These are phyloP conservation scores for Eilema depressum DNA, from an alignment of 2,888 invertebrate species.

Conservation along the genomic window DNA sequence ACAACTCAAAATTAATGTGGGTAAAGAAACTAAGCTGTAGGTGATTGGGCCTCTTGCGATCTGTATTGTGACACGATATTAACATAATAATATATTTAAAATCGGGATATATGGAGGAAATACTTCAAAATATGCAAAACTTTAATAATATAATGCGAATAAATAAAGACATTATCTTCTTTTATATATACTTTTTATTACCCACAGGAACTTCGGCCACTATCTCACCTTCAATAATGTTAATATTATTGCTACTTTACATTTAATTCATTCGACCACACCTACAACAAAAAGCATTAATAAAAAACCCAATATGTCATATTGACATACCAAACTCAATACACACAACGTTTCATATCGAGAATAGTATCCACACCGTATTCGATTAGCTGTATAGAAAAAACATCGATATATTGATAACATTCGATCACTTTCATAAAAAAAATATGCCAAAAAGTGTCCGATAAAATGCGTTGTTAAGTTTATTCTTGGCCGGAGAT, in stretches of 20 bases:
- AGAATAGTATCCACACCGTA: slow-evolving; percentile 71
- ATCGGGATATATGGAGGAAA: no score
- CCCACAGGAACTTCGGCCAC: background rate
- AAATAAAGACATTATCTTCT: no score
- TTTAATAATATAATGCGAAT: no score
- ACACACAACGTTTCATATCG: slow-evolving; percentile 70
- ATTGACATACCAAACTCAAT: slow-evolving; percentile 67
- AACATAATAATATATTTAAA: no score
- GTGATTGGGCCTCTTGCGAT: no score
- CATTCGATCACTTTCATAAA: slow-evolving; percentile 78
- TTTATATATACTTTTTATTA: no score
- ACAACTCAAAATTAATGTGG: no score
- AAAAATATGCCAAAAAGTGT: slow-evolving; percentile 77
- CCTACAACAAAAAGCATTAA: slow-evolving; percentile 34
- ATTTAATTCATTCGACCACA: slow-evolving; percentile 6
- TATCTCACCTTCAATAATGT: background rate
- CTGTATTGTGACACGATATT: no score
- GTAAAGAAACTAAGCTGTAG: no score
- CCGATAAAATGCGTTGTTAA: slow-evolving; percentile 70
- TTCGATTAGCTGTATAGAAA: slow-evolving; percentile 79
- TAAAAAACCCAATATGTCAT: slow-evolving; percentile 50
- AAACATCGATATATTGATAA: slow-evolving; percentile 74
- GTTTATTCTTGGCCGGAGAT: slow-evolving; percentile 69
- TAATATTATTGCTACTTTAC: background rate
- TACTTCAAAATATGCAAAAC: no score